Base-by-base conservation (phyloP, 37 sponge, comb jelly and placozoan species). In the Ephydatia muelleri region DNA sequence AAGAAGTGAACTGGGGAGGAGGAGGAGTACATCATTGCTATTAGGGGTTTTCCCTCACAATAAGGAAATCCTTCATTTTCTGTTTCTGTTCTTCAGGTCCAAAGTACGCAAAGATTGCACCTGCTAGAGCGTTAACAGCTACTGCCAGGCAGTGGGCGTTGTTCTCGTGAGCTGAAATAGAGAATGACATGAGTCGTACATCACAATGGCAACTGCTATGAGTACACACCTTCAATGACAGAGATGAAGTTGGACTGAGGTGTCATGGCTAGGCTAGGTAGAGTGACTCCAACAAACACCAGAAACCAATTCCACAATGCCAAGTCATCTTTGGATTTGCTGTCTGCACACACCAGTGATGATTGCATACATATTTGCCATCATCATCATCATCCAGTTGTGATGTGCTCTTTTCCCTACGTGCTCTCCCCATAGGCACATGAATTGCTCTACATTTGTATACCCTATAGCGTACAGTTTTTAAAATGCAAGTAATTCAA, bases 131-230 rank as follows among this genome's bases (percentile, higher is more conserved):
- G 47, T 94, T 94, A 65, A 96, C 85, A 39, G 97, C 95, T 40
- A 87, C 87, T 2, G 95, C 88, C n/a, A 96, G 80, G 64, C 94
- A 94, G 85, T 96, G 97, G 31, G 92, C 94, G 80, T 96, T 96
- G 85, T 96, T 96, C 76, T 92, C 91, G 82, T 95, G 93, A 4
- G 88, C 92, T 90, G 49, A 29, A 66, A 6, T 57, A 14, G 57
- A 21, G 9, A 14, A 1, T 14, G 57, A 19, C 57, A 11, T 16
- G 1, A 57, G 9, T 13, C 9, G 6, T 9, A 43, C 57, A 57
- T 4, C 57, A 57, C 57, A 19, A 21, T 57, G 57, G n/a, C n/a
- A n/a, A n/a, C n/a, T n/a, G n/a, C n/a, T n/a, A n/a, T n/a, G 21
- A 12, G 12, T 35, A 73, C 69, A 34, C 39, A 87, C 88, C 93